Base-by-base conservation (phyloP, 1,140 invertebrate species). In the Patella vulgata region DNA sequence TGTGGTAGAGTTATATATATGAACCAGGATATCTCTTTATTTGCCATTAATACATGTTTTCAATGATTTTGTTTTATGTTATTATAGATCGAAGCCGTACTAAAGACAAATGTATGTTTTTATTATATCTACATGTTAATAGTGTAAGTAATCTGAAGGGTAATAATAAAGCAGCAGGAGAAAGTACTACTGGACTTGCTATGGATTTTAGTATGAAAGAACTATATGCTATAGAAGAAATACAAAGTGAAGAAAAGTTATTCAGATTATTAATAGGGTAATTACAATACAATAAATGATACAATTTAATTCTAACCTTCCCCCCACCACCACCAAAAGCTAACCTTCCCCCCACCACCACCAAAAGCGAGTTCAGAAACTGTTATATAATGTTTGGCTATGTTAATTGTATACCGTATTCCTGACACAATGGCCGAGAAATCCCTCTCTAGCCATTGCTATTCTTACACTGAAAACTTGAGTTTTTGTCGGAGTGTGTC, bases 71-170 rank as follows among this genome's bases (percentile, higher is more conserved):
- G n/a, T n/a, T n/a, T n/a, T n/a, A n/a, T 58, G 23, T 48, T 31
- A 53, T 63, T 67, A 19, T 52, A 80, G 80, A 77, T 46, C 61
- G 73, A 40, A 80, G 66, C 14, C 78, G 77, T 80, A 82, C 86
- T 71, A 87, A 87, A 81, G 86, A 87, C 80, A 83, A 87, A 73
- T 88, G 86, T 71, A 84, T 89, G 60, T 90, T 92, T 80, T 83
- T 89, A 33, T 82, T 94, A 9, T 94, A 94, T 66, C 88, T 96
- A 62, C 89, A 93, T 81, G 92, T 89, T 19, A 88, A 93, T 62
- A 90, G 90, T 25, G 84, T 88, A 14, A 74, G 68, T 30, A 93
- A 78, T 59, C 65, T 72, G n/a, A 86, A 85, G 62, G 79, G 81
- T 12, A 76, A 84, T 87, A 64, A 92, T 89, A 88, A 58, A 85